Evolutionary conservation across 2,888 invertebrate species (phyloP).

Genomic region (Deilephila porcellus): DNA sequence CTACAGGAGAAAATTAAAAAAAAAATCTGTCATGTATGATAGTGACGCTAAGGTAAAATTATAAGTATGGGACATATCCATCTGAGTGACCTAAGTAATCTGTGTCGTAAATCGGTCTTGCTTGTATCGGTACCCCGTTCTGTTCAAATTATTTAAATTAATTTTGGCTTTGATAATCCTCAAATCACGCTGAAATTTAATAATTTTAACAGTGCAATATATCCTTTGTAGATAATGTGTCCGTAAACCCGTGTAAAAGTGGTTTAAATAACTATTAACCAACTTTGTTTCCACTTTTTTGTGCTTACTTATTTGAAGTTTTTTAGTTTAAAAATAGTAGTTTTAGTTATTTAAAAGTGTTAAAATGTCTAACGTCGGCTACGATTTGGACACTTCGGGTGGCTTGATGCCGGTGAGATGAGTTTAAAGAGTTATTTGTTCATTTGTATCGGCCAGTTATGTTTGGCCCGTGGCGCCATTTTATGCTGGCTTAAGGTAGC

Average conservation of each 20-base stretch:
- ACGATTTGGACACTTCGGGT: slow-evolving; percentile 91
- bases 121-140: neutral
- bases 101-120: slow-evolving; percentile 8
- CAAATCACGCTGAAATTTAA: neutral
- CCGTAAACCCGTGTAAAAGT: neutral
- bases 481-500: slow-evolving; percentile 40
- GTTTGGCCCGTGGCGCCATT: slow-evolving; percentile 59
- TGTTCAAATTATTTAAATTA: neutral
- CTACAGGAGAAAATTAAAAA: no score
- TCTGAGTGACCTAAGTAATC: no score
- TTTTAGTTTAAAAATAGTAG: slow-evolving; percentile 33
- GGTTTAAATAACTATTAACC: slow-evolving; percentile 4
- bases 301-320: slow-evolving; percentile 29
- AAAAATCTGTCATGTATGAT: no score
- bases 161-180: neutral
- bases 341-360: slow-evolving; percentile 35
- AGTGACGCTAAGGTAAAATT: no score
- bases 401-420: slow-evolving; percentile 94
- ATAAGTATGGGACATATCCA: no score
- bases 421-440: slow-evolving; percentile 47
- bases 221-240: neutral
- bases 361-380: slow-evolving; percentile 85
- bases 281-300: slow-evolving; percentile 18
- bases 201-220: slow-evolving; percentile 5
- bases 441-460: slow-evolving; percentile 36